Evolutionary conservation across 1,140 invertebrate species (phyloP), one percentile per base, ranked within the genome.

Genomic region (Scaptomyza hsui): DNA sequence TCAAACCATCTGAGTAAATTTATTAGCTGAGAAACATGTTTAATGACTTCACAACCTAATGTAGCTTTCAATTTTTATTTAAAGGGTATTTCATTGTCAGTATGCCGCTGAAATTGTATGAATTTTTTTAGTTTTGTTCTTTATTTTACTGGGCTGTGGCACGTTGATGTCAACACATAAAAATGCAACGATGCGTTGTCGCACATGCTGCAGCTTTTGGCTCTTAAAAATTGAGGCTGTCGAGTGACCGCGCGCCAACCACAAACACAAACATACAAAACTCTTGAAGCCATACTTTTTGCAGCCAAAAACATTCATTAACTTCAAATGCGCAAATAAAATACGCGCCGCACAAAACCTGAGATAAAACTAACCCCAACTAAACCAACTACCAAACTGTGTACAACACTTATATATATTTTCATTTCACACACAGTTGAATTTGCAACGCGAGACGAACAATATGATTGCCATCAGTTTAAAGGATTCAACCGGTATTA

Each of bases 401-500:
- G 37, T 37, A 51, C 7, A 16, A 12, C 3, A 51, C n/a, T 0
- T 37, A n/a, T 19, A 4, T 35, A n/a, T 48, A 29, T 29, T 60
- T 65, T 53, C 47, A 26, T 67, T 52, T 60, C 41, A 19, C 44
- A 51, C 51, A 48, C 61, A 86, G 82, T 72, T 86, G 56, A 86
- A 85, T 78, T 73, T 91, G 59, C 78, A 74, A 65, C 77, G 89
- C 41, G 80, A 91, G 71, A 81, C 82, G 26, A 85, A 77, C 55
- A 90, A 89, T 72, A 90, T 91, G 74, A 78, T 91, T 65, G 79
- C 79, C 56, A 81, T 91, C 62, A 81, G 79, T 51, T 79, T 91
- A 56, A 90, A 60, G 70, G 86, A 91, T 60, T 59, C 74, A 35
- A 78, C 89, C 15, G 90, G 90, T 55, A 83, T 91, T 41, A 91